Base-by-base conservation (phyloP, 1,140 invertebrate genomes). In the Macrocentrus cingulum region DNA sequence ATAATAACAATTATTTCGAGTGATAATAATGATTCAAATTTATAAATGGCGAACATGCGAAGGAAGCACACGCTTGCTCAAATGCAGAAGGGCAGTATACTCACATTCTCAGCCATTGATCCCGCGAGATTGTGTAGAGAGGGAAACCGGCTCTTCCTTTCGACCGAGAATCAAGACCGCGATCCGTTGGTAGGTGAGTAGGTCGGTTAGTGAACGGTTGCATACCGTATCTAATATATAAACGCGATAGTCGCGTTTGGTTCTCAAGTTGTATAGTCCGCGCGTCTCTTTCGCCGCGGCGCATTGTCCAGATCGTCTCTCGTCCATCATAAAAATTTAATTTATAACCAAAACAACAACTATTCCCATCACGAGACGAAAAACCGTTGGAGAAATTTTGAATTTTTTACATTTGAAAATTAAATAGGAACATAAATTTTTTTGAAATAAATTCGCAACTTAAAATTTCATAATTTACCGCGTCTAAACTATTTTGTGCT, bases 31-130 rank as follows among this genome's bases (percentile, higher is more conserved):
- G 25, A 29, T 29, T 9, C 9, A 11, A 39, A 39, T 4, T 5
- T 39, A 39, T 39, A 39, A 15, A 4, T 8, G 7, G 36, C 8
- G 15, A 3, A 15, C 15, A 15, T 39, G 15, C 8, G 7, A 11
- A 39, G 11, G 7, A n/a, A 8, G 15, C 8, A 4, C 11, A n/a
- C 36, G 36, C 7, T 8, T 39, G 13, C 13, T 39, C 3, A 15
- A 39, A 39, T 15, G 36, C 7, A 39, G 13, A n/a, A 3, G 15
- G 7, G 8, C 8, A 11, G 13, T 11, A 15, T n/a, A n/a, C 13
- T 39, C 36, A 39, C 36, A 39, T 39, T 39, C 25, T 29, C 25
- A 29, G 9, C 25, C 36, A 39, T 39, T 39, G 36, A 39, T 39
- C 15, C 36, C 15, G 36, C 8, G 8, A 8, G 36, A 39, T 8